Conservation (phyloP, 2,113 vertebrate genomes). For the Hippocampus comes region DNA sequence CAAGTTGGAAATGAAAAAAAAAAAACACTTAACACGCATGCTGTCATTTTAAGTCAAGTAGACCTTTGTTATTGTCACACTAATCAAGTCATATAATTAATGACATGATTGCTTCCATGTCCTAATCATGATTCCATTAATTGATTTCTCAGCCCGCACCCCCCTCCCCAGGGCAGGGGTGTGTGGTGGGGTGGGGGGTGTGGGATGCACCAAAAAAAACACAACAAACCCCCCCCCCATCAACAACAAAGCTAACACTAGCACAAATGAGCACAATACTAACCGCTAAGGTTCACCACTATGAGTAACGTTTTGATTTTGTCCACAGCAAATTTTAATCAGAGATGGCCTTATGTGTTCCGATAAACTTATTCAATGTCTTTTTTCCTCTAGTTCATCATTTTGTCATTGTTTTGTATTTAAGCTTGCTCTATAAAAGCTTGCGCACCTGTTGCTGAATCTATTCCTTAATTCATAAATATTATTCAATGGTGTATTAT, state of each 20-base stretch:
- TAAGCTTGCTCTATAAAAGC: too few relatives aligned
- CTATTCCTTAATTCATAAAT: too few relatives aligned
- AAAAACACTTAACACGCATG: background rate
- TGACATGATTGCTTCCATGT: background rate
- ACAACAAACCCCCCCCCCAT: too few relatives aligned
- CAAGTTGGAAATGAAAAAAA: slow-evolving; percentile 25
- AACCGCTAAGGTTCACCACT: background rate
- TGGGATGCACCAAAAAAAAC: background rate
- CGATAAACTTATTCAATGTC: too few relatives aligned
- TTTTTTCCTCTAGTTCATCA: too few relatives aligned
- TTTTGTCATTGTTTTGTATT: too few relatives aligned
- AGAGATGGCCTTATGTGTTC: too few relatives aligned
- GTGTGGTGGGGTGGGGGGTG: background rate
- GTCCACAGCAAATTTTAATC: too few relatives aligned
- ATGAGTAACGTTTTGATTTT: too few relatives aligned
- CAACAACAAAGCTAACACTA: background rate
- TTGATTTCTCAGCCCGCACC: background rate
- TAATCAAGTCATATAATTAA: background rate
- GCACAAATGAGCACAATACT: background rate
- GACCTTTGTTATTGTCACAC: background rate
- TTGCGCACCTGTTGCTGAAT: too few relatives aligned
- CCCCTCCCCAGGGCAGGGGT: too few relatives aligned
- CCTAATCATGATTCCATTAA: background rate
- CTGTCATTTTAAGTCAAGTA: background rate
- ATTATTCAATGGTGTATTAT: too few relatives aligned